Evolutionary conservation across 2,888 invertebrate species (phyloP).

Genomic region (Cistogaster globosa): DNA sequence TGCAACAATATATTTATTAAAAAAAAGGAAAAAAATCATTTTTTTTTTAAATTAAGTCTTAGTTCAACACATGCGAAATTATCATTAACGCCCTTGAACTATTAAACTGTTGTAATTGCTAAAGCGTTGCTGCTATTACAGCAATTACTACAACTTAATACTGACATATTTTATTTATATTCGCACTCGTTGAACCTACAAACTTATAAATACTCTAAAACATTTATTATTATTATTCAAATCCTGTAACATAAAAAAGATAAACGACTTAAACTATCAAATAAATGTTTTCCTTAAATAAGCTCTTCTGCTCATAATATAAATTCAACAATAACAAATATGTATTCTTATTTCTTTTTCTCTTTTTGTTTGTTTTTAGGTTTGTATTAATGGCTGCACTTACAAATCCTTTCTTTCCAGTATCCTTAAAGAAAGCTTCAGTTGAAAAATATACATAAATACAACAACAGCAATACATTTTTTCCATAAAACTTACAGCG

Average conservation of each 20-base stretch:
- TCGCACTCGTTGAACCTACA: neutral
- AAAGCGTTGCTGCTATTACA: neutral
- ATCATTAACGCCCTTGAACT: neutral
- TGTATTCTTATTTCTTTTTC: neutral
- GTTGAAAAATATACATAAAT: conserved; percentile 1
- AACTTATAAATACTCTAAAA: neutral
- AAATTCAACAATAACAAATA: conserved; percentile 23
- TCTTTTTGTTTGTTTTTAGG: conserved; percentile 28
- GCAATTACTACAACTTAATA: conserved; percentile 28
- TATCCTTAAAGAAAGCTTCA: conserved; percentile 21
- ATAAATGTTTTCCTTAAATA: conserved; percentile 40
- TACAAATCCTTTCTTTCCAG: neutral
- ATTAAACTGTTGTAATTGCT: neutral
- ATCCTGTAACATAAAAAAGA: conserved; percentile 27
- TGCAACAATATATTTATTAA: too few relatives aligned
- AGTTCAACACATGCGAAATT: too few relatives aligned
- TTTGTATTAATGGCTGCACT: conserved; percentile 6
- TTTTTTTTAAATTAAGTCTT: too few relatives aligned
- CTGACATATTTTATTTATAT: conserved; percentile 32
- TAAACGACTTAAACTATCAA: conserved; percentile 40
- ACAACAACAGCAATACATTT: conserved; percentile 13
- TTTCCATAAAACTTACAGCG: conserved; percentile 19
- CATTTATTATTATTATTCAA: conserved; percentile 44
- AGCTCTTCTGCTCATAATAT: neutral
- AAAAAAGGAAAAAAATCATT: too few relatives aligned